phyloP scores from a whole-genome alignment of 2,888 invertebrate species.

The Tipula confusa region DNA sequence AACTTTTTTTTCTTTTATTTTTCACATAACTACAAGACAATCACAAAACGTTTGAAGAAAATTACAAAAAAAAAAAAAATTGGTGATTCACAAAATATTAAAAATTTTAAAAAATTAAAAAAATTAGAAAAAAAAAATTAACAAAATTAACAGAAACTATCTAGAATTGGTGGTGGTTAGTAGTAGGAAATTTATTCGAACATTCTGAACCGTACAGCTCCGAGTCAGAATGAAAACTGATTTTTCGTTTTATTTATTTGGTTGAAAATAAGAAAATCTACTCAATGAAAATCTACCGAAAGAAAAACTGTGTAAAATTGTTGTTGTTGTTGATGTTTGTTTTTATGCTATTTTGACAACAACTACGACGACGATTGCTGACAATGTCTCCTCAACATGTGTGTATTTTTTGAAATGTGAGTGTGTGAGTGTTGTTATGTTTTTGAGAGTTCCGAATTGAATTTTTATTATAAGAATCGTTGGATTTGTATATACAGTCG shows the following conservation, averaged over 20 bases:
- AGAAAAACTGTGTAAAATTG: not conserved
- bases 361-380: not conserved
- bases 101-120: not conserved
- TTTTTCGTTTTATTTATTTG: not conserved
- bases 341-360: not conserved
- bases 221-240: not conserved
- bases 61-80: too few relatives aligned
- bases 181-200: not conserved
- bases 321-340: not conserved
- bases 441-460: not conserved
- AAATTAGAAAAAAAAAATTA: not conserved
- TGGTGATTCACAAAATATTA: not conserved
- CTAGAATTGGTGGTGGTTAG: too few relatives aligned
- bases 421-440: not conserved
- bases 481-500: not conserved
- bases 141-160: not conserved
- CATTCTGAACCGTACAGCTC: not conserved
- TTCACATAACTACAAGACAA: not conserved
- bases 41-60: not conserved
- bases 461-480: not conserved
- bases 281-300: conserved; percentile 7
- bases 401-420: not conserved
- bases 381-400: too few relatives aligned
- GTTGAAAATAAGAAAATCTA: not conserved
- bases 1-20: not conserved